phyloP scores from a whole-genome alignment of 2,113 vertebrate genomes.

The Trogon melanurus region DNA sequence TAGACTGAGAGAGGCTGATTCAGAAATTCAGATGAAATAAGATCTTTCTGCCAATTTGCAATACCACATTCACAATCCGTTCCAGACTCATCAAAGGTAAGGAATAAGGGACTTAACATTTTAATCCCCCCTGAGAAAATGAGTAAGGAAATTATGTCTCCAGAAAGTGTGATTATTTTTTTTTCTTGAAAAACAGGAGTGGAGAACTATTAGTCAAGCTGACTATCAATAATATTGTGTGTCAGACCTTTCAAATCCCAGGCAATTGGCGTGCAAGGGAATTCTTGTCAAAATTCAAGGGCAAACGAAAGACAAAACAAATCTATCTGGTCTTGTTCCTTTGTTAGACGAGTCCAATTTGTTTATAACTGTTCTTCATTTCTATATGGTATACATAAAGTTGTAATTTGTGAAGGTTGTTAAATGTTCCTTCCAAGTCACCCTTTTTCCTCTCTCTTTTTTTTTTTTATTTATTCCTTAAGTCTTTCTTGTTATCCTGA shows the following conservation, averaged over 20 bases:
- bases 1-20: constrained; percentile 17
- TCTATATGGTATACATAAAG: not conserved
- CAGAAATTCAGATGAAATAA: constrained; percentile 29
- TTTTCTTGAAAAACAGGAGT: not conserved
- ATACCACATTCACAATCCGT: not conserved
- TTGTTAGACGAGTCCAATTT: not conserved
- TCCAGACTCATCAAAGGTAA: constrained; percentile 18
- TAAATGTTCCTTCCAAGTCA: not conserved
- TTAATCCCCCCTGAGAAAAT: constrained; percentile 40
- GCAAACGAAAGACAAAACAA: constrained; percentile 6
- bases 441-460: not conserved
- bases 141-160: constrained; percentile 37
- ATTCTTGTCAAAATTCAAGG: constrained; percentile 16
- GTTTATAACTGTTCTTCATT: not conserved
- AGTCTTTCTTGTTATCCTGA: not conserved
- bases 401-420: not conserved
- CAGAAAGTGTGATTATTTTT: not conserved
- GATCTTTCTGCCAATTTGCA: constrained; percentile 39
- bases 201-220: not conserved
- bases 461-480: not conserved
- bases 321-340: not conserved
- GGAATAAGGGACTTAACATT: constrained; percentile 39
- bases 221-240: not conserved
- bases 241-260: not conserved
- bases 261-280: not conserved